A percentile compares a stretch with the other conserved stretches of the same genome.
Evolutionary conservation across 64 coral and sea anemone species (phyloP).

Genomic region (Pocillopora damicornis): DNA sequence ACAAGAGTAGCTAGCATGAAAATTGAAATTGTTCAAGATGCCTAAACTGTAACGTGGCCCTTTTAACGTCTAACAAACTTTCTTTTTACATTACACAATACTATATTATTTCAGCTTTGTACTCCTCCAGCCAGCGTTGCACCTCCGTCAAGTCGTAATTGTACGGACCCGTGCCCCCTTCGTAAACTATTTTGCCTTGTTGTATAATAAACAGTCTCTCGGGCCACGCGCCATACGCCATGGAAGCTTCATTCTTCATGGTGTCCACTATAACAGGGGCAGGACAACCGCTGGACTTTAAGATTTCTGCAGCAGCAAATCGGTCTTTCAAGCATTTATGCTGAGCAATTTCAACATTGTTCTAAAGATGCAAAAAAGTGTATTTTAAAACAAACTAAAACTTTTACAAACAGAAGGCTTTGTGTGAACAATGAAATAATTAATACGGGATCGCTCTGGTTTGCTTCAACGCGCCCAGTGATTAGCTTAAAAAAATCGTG

Average conservation of each 20-base stretch:
- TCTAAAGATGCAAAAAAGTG: background rate
- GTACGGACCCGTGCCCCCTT: conserved; percentile 58
- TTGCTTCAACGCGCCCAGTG: no score
- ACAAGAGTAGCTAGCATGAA: no score
- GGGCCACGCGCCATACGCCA: conserved; percentile 52
- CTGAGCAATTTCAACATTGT: conserved; percentile 32
- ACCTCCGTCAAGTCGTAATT: conserved; percentile 38
- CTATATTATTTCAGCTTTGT: background rate
- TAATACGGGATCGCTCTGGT: no score
- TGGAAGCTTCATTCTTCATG: conserved; percentile 55
- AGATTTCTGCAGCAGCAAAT: conserved; percentile 45
- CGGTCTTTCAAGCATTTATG: conserved; percentile 52
- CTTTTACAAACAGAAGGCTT: background rate
- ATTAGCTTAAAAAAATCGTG: no score
- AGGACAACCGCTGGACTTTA: background rate
- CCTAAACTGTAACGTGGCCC: no score
- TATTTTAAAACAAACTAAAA: background rate
- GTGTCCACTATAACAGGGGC: conserved; percentile 61
- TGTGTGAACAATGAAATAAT: no score
- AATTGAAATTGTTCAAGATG: no score
- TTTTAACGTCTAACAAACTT: background rate
- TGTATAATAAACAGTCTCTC: conserved; percentile 66
- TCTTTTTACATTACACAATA: background rate
- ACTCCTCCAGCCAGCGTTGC: conserved; percentile 48
- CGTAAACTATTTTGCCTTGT: conserved; percentile 31